Conservation (phyloP, 2,888 invertebrate genomes). For the Brenthis hecate region DNA sequence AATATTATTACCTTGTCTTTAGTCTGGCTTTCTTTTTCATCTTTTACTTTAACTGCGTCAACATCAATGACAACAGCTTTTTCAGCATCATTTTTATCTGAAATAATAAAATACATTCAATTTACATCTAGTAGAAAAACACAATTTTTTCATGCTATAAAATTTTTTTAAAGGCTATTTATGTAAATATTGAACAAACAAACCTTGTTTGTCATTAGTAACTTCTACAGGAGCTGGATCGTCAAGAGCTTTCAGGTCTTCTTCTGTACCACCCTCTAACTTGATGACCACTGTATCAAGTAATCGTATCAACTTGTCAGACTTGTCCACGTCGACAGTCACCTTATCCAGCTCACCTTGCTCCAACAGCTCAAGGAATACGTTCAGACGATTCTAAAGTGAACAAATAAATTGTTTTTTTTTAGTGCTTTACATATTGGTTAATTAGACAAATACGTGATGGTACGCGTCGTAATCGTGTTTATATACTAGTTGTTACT, state of each 20-base stretch:
- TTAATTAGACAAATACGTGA: too few relatives aligned
- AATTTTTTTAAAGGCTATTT: background rate
- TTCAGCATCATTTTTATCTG: constrained; percentile 62
- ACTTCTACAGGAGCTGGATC: constrained; percentile 74
- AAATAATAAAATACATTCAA: constrained; percentile 39
- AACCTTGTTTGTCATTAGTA: constrained; percentile 63
- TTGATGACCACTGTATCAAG: constrained; percentile 98
- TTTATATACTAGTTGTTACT: too few relatives aligned
- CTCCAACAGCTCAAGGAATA: constrained; percentile 92
- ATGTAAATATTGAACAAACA: background rate
- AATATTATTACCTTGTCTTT: constrained; percentile 59
- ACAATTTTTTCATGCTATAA: background rate
- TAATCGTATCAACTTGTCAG: constrained; percentile 90
- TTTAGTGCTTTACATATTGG: background rate
- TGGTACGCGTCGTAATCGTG: too few relatives aligned
- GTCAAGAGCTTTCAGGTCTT: constrained; percentile 93
- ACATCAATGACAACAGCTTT: constrained; percentile 75
- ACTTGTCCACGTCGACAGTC: constrained; percentile 92
- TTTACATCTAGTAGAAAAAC: background rate
- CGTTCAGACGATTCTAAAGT: constrained; percentile 90
- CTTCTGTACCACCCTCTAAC: constrained; percentile 95
- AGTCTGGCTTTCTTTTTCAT: constrained; percentile 67
- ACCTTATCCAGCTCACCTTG: constrained; percentile 88
- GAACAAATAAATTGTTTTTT: background rate
- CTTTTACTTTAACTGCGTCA: constrained; percentile 71